phyloP scores from a whole-genome alignment of 2,888 invertebrate genomes.

The Drosophila paranaensis region DNA sequence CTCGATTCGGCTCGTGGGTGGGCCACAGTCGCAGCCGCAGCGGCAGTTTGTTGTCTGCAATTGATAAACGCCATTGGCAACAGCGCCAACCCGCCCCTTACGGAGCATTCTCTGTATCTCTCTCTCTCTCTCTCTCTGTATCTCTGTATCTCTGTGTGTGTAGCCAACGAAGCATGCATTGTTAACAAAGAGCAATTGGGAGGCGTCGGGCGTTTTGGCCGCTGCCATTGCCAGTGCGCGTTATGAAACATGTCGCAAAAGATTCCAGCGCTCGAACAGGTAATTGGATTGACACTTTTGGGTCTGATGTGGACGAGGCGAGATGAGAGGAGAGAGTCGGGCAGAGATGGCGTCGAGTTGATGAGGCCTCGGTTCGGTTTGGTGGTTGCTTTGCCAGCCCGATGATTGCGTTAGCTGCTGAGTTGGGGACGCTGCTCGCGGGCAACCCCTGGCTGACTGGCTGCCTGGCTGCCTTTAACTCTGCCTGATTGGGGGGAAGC shows the following conservation, averaged over 20 bases:
- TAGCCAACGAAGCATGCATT: slow-evolving; percentile 68
- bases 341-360: slow-evolving; percentile 62
- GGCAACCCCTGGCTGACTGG: slow-evolving; percentile 25
- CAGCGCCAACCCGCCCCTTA: slow-evolving; percentile 6
- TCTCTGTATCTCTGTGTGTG: slow-evolving; percentile 18
- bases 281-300: slow-evolving; percentile 84
- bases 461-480: slow-evolving; percentile 49
- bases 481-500: slow-evolving; percentile 56
- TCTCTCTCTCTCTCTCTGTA: not conserved
- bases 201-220: slow-evolving; percentile 18
- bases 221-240: slow-evolving; percentile 22
- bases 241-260: slow-evolving; percentile 82
- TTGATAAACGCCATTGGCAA: slow-evolving; percentile 81
- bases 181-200: slow-evolving; percentile 39
- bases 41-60: slow-evolving; percentile 61
- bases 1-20: slow-evolving; percentile 58
- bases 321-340: not conserved
- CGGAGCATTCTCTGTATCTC: not conserved
- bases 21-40: slow-evolving; percentile 57
- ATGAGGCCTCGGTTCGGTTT: slow-evolving; percentile 63
- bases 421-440: slow-evolving; percentile 64
- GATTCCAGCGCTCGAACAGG: slow-evolving; percentile 81
- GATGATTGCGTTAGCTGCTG: slow-evolving; percentile 81
- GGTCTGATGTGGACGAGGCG: slow-evolving; percentile 54
- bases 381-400: slow-evolving; percentile 67